phyloP scores from a whole-genome alignment of 2,797 vertebrate species.

The Pangasius djambal region DNA sequence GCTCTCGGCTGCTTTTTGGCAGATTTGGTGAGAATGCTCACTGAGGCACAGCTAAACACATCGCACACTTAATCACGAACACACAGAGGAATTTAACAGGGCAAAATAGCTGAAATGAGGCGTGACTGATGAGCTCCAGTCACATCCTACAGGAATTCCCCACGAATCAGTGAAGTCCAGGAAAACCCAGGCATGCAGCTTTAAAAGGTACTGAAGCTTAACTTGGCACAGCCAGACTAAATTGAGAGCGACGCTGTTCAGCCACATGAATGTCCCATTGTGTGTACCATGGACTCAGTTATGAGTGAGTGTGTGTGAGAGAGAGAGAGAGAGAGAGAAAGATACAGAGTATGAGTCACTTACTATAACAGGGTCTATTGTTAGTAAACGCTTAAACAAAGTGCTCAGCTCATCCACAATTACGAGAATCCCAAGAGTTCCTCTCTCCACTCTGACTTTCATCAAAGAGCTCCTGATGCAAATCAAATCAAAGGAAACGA shows the following conservation, averaged over 20 bases:
- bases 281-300: slow-evolving; percentile 10
- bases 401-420: slow-evolving; percentile 1
- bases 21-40: background rate
- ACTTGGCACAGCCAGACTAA: slow-evolving; percentile 11
- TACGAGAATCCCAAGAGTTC: slow-evolving; percentile 24
- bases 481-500: slow-evolving; percentile 19
- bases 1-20: background rate
- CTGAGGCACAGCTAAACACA: background rate
- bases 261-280: slow-evolving; percentile 43
- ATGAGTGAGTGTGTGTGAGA: slow-evolving; percentile 23
- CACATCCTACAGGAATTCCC: slow-evolving; percentile 3
- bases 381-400: slow-evolving; percentile 29
- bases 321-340: background rate
- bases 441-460: background rate
- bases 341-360: background rate
- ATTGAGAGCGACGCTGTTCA: background rate
- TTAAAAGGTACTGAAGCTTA: slow-evolving; percentile 1
- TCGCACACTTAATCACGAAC: background rate
- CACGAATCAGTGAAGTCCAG: background rate
- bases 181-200: background rate
- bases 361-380: slow-evolving; percentile 47
- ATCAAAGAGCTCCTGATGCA: slow-evolving; percentile 19
- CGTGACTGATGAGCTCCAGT: background rate
- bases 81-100: background rate
- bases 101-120: background rate